phyloP scores from a whole-genome alignment of 2,797 vertebrate genomes.

The Onychomys arenicola region DNA sequence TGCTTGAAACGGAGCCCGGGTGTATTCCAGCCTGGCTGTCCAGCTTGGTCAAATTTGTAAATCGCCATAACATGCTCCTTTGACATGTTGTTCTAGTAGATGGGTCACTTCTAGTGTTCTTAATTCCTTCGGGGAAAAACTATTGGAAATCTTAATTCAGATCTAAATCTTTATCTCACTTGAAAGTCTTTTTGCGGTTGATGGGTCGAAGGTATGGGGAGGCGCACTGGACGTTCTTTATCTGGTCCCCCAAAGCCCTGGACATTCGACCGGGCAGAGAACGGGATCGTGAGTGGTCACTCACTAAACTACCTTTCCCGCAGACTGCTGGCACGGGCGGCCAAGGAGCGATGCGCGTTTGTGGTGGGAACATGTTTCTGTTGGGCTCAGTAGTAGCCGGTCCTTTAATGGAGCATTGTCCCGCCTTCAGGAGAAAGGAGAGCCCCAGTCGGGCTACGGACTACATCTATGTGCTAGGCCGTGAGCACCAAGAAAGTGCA shows the following conservation, averaged over 20 bases:
- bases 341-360: background rate
- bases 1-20: background rate
- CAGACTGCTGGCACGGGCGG: background rate
- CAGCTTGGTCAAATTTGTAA: background rate
- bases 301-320: background rate
- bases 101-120: background rate
- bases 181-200: constrained; percentile 23
- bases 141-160: background rate
- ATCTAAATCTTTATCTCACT: background rate
- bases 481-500: background rate
- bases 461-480: background rate
- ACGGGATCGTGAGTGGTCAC: background rate
- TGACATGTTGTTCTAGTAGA: background rate
- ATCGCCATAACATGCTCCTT: background rate
- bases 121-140: background rate
- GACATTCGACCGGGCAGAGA: background rate
- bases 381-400: background rate
- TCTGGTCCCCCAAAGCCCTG: background rate
- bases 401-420: constrained; percentile 50
- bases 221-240: background rate
- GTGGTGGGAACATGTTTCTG: background rate
- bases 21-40: background rate
- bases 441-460: background rate
- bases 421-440: background rate
- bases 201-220: background rate